These are phyloP conservation scores for Chiloscyllium plagiosum DNA, from an alignment of 2,113 vertebrate genomes.

Conservation along the genomic window DNA sequence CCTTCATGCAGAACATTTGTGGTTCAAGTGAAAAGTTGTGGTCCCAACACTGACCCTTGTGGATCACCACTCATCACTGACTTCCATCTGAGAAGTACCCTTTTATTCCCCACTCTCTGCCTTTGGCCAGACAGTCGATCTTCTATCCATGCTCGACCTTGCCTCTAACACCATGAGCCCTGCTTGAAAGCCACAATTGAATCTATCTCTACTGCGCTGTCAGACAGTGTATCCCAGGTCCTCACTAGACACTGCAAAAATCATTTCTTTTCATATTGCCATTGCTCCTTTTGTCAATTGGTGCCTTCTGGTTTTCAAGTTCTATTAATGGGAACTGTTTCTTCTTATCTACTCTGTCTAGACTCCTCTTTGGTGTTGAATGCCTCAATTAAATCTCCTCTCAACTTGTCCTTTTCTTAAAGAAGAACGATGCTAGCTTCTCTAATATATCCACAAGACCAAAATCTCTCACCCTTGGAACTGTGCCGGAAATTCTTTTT, in stretches of 20 bases:
- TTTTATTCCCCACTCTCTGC: too few relatives aligned
- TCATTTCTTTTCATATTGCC: background rate
- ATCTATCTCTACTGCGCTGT: background rate
- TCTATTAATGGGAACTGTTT: background rate
- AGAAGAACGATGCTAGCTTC: background rate
- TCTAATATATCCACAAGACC: background rate
- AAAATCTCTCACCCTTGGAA: background rate
- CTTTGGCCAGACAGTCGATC: too few relatives aligned
- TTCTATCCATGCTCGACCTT: too few relatives aligned
- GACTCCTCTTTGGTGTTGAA: background rate
- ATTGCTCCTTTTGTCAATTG: background rate
- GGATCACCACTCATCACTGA: too few relatives aligned
- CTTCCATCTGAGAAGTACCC: too few relatives aligned
- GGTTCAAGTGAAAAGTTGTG: too few relatives aligned
- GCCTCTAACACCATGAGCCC: too few relatives aligned
- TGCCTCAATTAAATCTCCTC: background rate
- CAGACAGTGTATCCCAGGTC: background rate
- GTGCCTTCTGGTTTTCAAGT: background rate
- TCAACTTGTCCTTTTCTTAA: background rate
- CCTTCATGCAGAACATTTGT: too few relatives aligned
- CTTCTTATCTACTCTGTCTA: background rate
- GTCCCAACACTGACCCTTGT: too few relatives aligned
- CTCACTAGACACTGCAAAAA: background rate
- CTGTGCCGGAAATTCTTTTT: background rate
- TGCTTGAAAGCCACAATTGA: background rate